These are phyloP conservation scores for Pantherophis guttatus DNA, from an alignment of 2,113 vertebrate genomes.

Conservation along the genomic window DNA sequence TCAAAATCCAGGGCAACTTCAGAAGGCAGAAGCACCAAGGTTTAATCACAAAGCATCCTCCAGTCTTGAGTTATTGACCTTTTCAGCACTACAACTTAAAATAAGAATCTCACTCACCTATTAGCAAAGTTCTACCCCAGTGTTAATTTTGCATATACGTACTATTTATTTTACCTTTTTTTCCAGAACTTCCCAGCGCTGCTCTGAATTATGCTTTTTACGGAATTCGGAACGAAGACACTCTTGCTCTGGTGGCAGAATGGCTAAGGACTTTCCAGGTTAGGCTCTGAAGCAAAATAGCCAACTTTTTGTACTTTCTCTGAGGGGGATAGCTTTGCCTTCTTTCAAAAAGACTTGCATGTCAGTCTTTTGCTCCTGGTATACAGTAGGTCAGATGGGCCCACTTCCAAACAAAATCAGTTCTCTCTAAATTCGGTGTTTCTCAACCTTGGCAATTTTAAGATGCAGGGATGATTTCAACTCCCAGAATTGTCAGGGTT, in stretches of 20 bases:
- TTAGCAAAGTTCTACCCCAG: neutral
- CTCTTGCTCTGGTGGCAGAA: slow-evolving; percentile 70
- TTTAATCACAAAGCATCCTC: neutral
- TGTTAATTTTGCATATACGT: slow-evolving; percentile 57
- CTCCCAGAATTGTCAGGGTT: neutral
- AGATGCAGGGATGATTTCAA: neutral
- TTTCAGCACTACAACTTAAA: neutral
- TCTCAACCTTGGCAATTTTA: neutral
- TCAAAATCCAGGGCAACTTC: neutral
- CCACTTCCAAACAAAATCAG: neutral
- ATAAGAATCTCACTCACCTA: neutral
- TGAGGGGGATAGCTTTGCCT: neutral
- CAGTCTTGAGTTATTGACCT: neutral
- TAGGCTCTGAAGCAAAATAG: rapidly evolving
- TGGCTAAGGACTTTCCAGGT: slow-evolving; percentile 25
- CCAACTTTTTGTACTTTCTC: neutral
- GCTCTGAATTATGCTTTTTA: slow-evolving; percentile 70
- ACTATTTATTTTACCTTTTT: slow-evolving; percentile 20
- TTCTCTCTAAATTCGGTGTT: neutral
- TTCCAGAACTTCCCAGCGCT: slow-evolving; percentile 79
- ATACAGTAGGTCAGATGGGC: neutral
- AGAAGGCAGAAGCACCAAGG: neutral
- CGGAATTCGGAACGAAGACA: slow-evolving; percentile 69
- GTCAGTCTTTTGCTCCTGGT: no score
- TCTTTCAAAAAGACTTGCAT: neutral